Evolutionary conservation across 2,113 vertebrate species (phyloP).

Genomic region (Hemiscyllium ocellatum): DNA sequence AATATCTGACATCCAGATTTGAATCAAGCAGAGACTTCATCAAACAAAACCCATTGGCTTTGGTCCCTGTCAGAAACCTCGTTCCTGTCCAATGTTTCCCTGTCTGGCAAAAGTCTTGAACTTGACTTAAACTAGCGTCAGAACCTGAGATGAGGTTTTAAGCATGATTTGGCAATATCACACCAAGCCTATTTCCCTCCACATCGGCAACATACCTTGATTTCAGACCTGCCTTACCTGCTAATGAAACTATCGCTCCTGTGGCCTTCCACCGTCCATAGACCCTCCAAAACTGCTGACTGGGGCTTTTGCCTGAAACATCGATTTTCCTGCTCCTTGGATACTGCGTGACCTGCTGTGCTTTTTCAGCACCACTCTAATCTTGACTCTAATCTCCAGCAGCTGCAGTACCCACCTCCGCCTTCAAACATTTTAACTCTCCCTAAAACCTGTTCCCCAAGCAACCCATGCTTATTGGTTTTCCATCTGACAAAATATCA

Average conservation of each 20-base stretch:
- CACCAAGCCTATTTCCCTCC: not conserved
- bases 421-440: too few relatives aligned
- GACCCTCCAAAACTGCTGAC: not conserved
- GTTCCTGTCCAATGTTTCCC: not conserved
- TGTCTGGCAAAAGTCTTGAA: not conserved
- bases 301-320: too few relatives aligned
- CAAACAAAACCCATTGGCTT: not conserved
- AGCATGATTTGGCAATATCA: not conserved
- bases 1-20: not conserved
- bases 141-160: not conserved
- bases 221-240: not conserved
- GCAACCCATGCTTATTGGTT: not conserved
- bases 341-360: too few relatives aligned
- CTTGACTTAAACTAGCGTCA: not conserved
- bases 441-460: not conserved
- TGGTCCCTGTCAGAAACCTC: not conserved
- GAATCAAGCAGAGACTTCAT: not conserved
- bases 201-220: not conserved
- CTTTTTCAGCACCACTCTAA: too few relatives aligned
- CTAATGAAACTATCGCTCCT: not conserved
- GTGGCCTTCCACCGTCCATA: not conserved
- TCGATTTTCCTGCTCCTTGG: too few relatives aligned
- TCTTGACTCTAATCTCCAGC: too few relatives aligned
- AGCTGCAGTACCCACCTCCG: too few relatives aligned
- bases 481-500: not conserved